These are phyloP conservation scores for Melanocharis versteri DNA, from an alignment of 2,113 vertebrate species.

Conservation along the genomic window DNA sequence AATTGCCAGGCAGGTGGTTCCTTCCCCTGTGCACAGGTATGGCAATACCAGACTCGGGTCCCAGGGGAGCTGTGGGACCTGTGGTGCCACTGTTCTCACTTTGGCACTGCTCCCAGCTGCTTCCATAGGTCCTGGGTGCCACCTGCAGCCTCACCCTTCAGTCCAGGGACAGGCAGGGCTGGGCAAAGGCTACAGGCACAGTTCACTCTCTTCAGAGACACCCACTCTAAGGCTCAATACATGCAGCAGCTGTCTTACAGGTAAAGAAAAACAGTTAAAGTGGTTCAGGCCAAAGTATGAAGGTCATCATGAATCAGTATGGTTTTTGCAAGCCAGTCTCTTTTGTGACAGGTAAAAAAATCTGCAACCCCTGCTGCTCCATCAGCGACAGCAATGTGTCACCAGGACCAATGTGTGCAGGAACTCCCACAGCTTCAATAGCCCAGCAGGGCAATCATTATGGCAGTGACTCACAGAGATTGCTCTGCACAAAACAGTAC, in stretches of 20 bases:
- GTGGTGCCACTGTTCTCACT: not conserved
- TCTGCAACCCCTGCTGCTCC: accelerated
- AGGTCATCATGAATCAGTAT: not conserved
- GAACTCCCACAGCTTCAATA: accelerated
- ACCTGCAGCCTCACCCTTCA: not conserved
- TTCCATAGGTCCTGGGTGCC: not conserved
- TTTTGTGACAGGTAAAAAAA: not conserved
- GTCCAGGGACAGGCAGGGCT: not conserved
- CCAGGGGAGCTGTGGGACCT: too few species aligned
- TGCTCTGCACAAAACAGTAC: not conserved
- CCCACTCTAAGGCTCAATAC: not conserved
- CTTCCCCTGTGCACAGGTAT: too few species aligned
- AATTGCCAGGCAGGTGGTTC: not conserved
- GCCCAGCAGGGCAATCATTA: not conserved
- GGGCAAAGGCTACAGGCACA: accelerated
- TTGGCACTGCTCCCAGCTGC: not conserved
- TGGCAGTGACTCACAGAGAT: accelerated
- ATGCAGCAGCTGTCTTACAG: not conserved
- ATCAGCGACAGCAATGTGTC: not conserved
- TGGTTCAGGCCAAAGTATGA: not conserved
- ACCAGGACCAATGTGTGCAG: not conserved
- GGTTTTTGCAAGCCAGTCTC: not conserved
- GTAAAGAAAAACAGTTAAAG: not conserved
- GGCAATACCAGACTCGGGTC: not conserved
- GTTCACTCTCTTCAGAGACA: not conserved